A percentile compares a stretch with the other conserved stretches of the same genome.
These are phyloP conservation scores for Sminthurinus signatus DNA, from an alignment of 1,140 invertebrate species.

Conservation along the genomic window DNA sequence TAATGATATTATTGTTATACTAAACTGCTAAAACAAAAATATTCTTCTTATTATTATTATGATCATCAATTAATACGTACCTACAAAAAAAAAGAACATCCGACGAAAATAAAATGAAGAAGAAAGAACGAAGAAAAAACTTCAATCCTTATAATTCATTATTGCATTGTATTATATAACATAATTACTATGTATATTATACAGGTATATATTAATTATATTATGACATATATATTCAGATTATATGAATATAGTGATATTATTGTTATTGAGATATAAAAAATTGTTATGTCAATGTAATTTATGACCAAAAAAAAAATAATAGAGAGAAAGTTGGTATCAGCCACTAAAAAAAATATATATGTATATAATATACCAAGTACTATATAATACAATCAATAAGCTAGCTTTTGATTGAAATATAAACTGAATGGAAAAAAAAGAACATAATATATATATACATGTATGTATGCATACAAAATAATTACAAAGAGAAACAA, in stretches of 20 bases:
- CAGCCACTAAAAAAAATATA: too few species aligned
- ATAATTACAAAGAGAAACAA: too few species aligned
- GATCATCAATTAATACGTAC: neutral
- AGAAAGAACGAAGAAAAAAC: too few species aligned
- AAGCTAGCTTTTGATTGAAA: constrained; percentile 25
- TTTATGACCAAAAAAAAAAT: constrained; percentile 29
- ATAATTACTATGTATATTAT: neutral
- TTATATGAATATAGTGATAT: constrained; percentile 32
- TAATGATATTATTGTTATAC: too few species aligned
- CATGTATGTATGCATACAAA: too few species aligned
- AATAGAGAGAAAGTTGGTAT: too few species aligned
- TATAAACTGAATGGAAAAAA: too few species aligned
- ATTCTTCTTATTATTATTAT: too few species aligned
- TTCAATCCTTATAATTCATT: constrained; percentile 2
- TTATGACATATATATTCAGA: constrained; percentile 11
- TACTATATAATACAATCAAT: constrained; percentile 12
- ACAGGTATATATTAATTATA: neutral
- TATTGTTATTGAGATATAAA: constrained; percentile 27
- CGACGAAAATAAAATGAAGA: too few species aligned
- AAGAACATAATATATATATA: too few species aligned
- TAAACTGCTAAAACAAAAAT: too few species aligned
- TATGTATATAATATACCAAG: constrained; percentile 14
- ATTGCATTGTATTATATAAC: neutral
- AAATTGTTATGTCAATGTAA: constrained; percentile 29
- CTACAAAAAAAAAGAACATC: too few species aligned